These are phyloP conservation scores for Mimumesa dahlbomi DNA, from an alignment of 2,888 invertebrate genomes.

Conservation along the genomic window DNA sequence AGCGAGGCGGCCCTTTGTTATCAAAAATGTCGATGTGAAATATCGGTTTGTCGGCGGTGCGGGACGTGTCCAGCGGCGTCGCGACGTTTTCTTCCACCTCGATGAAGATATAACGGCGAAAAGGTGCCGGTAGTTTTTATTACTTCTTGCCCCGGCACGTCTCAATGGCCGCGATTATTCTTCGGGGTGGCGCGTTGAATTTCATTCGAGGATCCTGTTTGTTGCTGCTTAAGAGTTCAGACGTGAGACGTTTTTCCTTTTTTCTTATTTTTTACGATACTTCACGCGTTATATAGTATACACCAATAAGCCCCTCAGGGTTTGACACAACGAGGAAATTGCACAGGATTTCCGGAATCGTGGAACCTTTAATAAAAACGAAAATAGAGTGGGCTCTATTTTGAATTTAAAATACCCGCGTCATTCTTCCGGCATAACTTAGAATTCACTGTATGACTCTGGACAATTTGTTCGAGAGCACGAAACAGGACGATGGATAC, in stretches of 20 bases:
- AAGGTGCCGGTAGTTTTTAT: constrained; percentile 36
- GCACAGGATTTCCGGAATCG: no score
- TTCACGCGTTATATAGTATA: constrained; percentile 24
- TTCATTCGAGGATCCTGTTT: constrained; percentile 14
- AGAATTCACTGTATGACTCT: no score
- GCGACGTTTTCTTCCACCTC: constrained; percentile 15
- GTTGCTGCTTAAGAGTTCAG: constrained; percentile 17
- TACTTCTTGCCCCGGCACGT: constrained; percentile 39
- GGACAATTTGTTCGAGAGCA: no score
- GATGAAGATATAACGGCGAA: constrained; percentile 34
- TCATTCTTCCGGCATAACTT: no score
- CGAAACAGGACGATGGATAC: no score
- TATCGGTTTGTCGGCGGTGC: constrained; percentile 17
- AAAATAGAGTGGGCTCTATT: no score
- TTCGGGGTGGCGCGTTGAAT: constrained; percentile 24
- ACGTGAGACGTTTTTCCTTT: constrained; percentile 5
- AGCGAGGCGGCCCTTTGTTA: constrained; percentile 11
- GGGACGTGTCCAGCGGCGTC: constrained; percentile 22
- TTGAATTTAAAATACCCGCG: no score
- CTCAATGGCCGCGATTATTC: constrained; percentile 42
- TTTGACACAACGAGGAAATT: background rate
- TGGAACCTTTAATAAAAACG: no score
- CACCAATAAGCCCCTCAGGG: background rate
- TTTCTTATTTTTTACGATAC: no score
- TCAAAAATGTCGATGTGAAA: constrained; percentile 37